Evolutionary conservation across 2,113 vertebrate species (phyloP), one percentile per base, ranked within the genome.

Genomic region (Garra rufa): DNA sequence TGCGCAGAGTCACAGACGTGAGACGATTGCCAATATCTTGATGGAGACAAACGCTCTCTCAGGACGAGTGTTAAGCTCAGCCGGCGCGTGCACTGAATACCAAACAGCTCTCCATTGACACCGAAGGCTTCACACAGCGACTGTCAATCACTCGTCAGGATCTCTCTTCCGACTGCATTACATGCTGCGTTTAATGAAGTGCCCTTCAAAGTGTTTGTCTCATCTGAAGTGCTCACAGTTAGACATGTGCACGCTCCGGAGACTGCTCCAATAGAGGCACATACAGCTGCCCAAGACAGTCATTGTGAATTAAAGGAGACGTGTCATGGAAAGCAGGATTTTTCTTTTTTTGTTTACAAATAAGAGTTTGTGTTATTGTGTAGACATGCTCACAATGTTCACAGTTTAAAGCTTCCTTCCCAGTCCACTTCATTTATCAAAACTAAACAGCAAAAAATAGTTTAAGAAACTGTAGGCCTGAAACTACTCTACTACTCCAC

Each of bases 1-100:
- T 85, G 86, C 63, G 61, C 83, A 87, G 86, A 84, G 21, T 76
- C 38, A 41, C 59, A 21, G 83, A 85, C 78, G 86, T 87, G 86
- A 84, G 70, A 57, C 52, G 86, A 84, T n/a, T 87, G 46, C 78
- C 48, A 57, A 84, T 77, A 15, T 52, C 52, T 82, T 24, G 77
- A 83, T 69, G 24, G 55, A 75, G 44, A 59, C 43, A 79, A 67
- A 71, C 74, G 9, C 17, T 48, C 57, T 50, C 57, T 65, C 52
- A 52, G 24, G 24, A 70, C 28, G 57, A 38, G 57, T 30, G 46
- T 43, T 59, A 55, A 24, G 61, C 63, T 84, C 57, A 28, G 38
- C 19, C 44, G 41, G 8, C 19, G 28, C 44, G 17, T 87, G 86
- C 55, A 44, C 76, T 21, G 82, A 77, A 87, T 87, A 84, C 34